Evolutionary conservation across 35 echinoderm and acorn worm genomes (phyloP), one percentile per base, ranked within the genome.

Genomic region (Apostichopus parvimensis): DNA sequence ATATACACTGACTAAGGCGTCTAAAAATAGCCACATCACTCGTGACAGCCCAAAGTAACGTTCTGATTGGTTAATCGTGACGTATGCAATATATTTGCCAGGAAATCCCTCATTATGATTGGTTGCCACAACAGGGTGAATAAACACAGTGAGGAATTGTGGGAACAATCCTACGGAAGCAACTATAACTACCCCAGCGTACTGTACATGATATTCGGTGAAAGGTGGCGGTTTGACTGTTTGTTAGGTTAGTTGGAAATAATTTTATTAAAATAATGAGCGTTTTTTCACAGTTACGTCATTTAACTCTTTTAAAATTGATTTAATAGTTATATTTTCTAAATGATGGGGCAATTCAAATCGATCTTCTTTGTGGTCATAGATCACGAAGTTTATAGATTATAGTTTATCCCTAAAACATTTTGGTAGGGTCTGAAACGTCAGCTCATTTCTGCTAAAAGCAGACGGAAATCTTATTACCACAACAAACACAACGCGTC

Each of bases 1-100:
- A 92, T 97, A 97, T 94, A 97, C 92, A 97, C 93, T 97, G 95
- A 97, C 93, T 97, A 97, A 97, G 86, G 90, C 64, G 92, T 92
- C 95, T 94, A 92, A 97, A 97, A 97, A 97, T 97, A 97, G 95
- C 77, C 45, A 75, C 52, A 73, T 82, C 25, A 93, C 77, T 62
- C 90, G 92, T 97, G 95, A 97, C 93, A 92, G 86, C 60, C 92
- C 76, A 53, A 82, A 45, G 71, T 86, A 52, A 91, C 57, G 18
- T 56, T 62, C 71, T 94, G 90, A 97, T 97, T 97, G 95, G 95
- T 64, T 84, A 79, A 64, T 73, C 93, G 87, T 97, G 95, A 97
- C 91, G 93, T 97, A 86, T 82, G 25, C 24, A 87, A 53, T 94
- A 81, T 73, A 52, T 94, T 91, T 92, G 91, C 91, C 55, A 91